Base-by-base conservation (phyloP, 64 coral and sea anemone species). In the Acropora yongei region DNA sequence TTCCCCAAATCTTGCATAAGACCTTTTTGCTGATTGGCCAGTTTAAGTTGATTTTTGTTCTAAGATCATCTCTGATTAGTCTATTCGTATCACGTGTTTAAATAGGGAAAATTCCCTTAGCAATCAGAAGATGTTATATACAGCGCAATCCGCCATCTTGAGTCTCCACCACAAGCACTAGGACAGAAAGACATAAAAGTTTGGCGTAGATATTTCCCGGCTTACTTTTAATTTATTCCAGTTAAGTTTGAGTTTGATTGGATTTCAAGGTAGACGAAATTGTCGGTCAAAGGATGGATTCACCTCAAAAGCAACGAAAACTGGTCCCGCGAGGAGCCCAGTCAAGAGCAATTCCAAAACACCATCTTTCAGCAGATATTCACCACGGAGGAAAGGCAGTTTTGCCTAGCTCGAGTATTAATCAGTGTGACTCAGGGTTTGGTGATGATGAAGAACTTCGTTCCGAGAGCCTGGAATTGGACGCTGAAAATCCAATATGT, bases 361-460 rank as follows among this genome's bases (percentile, higher is more conserved):
- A 58, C 5, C 63, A 80, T 47, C 67, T 49, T 46, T 85, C 18
- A 19, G 20, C 16, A 42, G 68, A 55, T 41, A 30, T 30, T 30
- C 30, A 3, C 39, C 16, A 5, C 16, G 61, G 57, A 82, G 76
- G 39, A 79, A 90, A 51, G 19, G 60, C 49, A n/a, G 74, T 86
- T 17, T 89, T 51, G n/a, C 16, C 45, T 18, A 30, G 50, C 47
- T 44, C 76, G 12, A 5, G 39, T 65, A 14, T 18, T 45, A 76
- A 87, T 16, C 91, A 93, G 66, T 93, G 90, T 80, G 95, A 97
- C 79, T 97, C 95, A 40, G 95, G 95, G 18, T 94, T 97, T 87
- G 83, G 57, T 5, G 95, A 94, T 75, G 91, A 85, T 41, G 80
- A 89, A 9, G 88, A 93, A n/a, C 47, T 89, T 12, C 80, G 80